These are phyloP conservation scores for Nesidiocoris tenuis DNA, from an alignment of 2,888 invertebrate genomes.

Conservation along the genomic window DNA sequence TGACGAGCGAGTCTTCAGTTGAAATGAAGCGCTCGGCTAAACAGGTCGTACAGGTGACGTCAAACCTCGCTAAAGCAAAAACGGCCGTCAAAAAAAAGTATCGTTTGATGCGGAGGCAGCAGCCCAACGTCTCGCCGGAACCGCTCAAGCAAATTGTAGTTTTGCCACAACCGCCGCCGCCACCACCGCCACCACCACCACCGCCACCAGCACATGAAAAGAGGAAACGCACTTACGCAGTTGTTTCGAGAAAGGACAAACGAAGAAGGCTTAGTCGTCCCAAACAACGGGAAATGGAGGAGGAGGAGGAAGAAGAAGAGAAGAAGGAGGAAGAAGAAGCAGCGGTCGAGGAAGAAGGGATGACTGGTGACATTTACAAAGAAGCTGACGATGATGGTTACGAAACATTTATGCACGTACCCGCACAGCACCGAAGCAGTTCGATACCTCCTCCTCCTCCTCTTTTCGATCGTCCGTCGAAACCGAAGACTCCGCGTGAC, in stretches of 20 bases:
- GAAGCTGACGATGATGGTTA: not conserved
- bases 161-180: not conserved
- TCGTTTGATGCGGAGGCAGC: not conserved
- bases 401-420: not conserved
- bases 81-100: not conserved
- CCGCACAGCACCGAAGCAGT: not conserved
- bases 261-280: not conserved
- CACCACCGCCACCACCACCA: too few relatives aligned
- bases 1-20: slow-evolving; percentile 1
- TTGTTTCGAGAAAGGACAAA: not conserved
- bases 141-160: not conserved
- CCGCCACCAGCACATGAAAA: too few relatives aligned
- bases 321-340: not conserved
- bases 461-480: not conserved
- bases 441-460: not conserved
- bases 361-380: not conserved
- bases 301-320: not conserved
- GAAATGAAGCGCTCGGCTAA: not conserved
- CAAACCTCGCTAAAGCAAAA: not conserved
- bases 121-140: not conserved
- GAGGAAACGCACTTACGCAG: not conserved
- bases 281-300: not conserved
- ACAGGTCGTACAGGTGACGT: not conserved
- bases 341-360: not conserved
- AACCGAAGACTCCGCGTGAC: not conserved